Evolutionary conservation across 2,888 invertebrate genomes (phyloP).

Genomic region (Diarsia mendica): DNA sequence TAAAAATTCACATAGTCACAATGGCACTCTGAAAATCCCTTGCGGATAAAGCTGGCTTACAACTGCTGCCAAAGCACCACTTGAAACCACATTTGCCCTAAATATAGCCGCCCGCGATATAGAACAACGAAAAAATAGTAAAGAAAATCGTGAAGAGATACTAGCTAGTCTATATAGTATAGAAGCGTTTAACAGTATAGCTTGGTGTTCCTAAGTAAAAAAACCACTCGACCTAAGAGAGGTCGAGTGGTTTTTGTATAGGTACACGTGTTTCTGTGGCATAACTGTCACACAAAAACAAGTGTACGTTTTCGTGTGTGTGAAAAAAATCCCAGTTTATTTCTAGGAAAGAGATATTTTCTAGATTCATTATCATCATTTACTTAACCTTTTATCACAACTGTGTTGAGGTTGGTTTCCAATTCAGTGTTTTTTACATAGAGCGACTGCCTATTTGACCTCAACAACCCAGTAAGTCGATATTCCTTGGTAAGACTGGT

Average conservation of each 20-base stretch:
- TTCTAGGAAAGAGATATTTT: neutral
- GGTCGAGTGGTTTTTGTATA: neutral
- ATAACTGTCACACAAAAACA: neutral
- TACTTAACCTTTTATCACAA: too few relatives aligned
- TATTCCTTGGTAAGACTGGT: too few relatives aligned
- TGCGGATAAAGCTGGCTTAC: conserved; percentile 27
- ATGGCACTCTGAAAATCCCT: conserved; percentile 38
- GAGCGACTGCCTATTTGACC: too few relatives aligned
- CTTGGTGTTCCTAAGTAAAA: neutral
- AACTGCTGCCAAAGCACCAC: conserved; percentile 36
- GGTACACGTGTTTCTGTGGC: neutral
- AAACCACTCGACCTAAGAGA: too few relatives aligned
- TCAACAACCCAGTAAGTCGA: too few relatives aligned
- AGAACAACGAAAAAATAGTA: conserved; percentile 2
- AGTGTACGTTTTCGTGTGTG: neutral
- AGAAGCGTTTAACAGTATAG: neutral
- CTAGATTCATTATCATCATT: too few relatives aligned
- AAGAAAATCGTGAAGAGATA: neutral
- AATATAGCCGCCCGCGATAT: conserved; percentile 19
- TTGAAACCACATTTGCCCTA: conserved; percentile 46
- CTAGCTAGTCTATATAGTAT: neutral
- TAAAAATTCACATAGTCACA: conserved; percentile 19
- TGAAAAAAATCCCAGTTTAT: neutral
- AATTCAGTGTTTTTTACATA: too few relatives aligned
- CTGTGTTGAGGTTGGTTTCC: too few relatives aligned